A percentile compares a stretch with the other conserved stretches of the same genome.
Conservation (phyloP, 1,140 invertebrate species). For the Drosophila ogumai region DNA sequence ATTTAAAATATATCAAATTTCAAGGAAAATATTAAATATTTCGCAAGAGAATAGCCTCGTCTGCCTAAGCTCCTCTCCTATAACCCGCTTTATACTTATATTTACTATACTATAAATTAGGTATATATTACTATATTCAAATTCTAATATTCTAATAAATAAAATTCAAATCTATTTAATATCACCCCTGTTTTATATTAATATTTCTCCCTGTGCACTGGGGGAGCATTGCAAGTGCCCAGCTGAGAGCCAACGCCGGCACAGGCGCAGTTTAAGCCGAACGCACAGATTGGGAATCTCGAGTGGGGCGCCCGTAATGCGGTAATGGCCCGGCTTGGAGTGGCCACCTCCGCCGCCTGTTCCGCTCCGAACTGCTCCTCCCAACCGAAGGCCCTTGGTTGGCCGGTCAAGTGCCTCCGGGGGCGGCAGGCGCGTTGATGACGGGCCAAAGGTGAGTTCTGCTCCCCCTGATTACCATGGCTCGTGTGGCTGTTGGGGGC, state of each 20-base stretch:
- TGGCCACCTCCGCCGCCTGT: neutral
- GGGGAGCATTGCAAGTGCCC: slow-evolving; percentile 49
- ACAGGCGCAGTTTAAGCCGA: slow-evolving; percentile 69
- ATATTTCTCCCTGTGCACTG: slow-evolving; percentile 12
- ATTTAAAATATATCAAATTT: neutral
- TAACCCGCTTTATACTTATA: too few relatives aligned
- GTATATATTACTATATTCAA: too few relatives aligned
- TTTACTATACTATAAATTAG: too few relatives aligned
- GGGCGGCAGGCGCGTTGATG: neutral
- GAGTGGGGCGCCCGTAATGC: slow-evolving; percentile 60
- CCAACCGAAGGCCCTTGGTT: slow-evolving; percentile 13
- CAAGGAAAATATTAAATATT: neutral
- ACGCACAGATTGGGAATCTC: slow-evolving; percentile 59
- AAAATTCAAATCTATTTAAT: too few relatives aligned
- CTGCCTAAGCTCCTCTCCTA: too few relatives aligned
- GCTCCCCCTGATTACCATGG: slow-evolving; percentile 19
- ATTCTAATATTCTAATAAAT: too few relatives aligned
- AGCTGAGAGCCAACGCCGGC: slow-evolving; percentile 63
- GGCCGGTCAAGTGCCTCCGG: slow-evolving; percentile 33
- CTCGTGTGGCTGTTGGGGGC: slow-evolving; percentile 35
- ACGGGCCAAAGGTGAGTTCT: slow-evolving; percentile 38
- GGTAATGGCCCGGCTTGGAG: slow-evolving; percentile 54
- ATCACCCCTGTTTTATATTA: accelerated
- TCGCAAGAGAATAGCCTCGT: too few relatives aligned
- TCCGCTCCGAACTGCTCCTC: neutral